Base-by-base conservation (phyloP, 2,888 invertebrate genomes). In the Dendrolimus pini region DNA sequence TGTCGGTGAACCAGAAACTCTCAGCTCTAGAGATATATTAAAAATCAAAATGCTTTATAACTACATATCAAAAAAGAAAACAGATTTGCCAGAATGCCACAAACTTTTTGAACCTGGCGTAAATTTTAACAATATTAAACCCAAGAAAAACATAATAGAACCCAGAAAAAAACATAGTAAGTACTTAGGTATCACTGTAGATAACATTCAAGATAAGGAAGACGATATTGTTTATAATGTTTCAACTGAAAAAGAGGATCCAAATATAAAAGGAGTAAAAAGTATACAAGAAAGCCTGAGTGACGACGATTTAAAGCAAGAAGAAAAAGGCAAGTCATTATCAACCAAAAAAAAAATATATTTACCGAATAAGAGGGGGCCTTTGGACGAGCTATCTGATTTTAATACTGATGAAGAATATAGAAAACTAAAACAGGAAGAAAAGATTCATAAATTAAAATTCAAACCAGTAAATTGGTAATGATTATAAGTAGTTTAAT, bases 1-100 rank as follows among this genome's bases (percentile, higher is more conserved):
- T 41, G 42, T 69, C 9, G 69, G 68, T 1, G 65, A 69, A 41
- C 58, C 59, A 8, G 64, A 65, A 7, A 65, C 62, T 0, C 72
- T 82, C 3, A 77, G 76, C 55, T 54, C 59, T 10, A 62, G 10
- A 7, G 86, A 87, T 57, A 64, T 83, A 41, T 60, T 63, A 54
- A 87, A 87, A 74, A 72, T 87, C 59, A 69, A 69, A 64, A 78
- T 80, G 77, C 64, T 86, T 0, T 86, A 87, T 57, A 80, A 78
- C 55, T 77, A 67, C 14, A 77, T 82, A 9, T 65, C 70, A 2
- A 72, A 62, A 57, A 73, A 75, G 53, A 67, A 65, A 18, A 59
- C 63, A 1, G 67, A 69, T 58, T 60, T 67, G 9, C 63, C 73
- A 12, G 71, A 75, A 56, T 85, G 85, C 61, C 61, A 72, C 7